phyloP scores from a whole-genome alignment of 2,113 vertebrate species.

The Spizaetus ornatus region DNA sequence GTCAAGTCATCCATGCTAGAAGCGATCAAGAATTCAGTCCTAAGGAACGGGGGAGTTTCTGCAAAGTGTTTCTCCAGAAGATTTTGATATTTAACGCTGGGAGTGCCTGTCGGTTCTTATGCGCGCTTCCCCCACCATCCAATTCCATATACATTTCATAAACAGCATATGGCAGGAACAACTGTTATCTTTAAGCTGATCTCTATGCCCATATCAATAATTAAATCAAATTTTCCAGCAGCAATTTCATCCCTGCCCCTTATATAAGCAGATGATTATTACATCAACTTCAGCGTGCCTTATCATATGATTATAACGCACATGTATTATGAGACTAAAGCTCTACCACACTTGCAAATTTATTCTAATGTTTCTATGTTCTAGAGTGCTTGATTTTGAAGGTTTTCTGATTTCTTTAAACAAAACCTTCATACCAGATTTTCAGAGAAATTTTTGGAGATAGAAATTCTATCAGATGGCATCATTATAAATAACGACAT shows the following conservation, averaged over 20 bases:
- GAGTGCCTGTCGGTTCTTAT: neutral
- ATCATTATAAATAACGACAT: neutral
- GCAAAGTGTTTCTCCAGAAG: neutral
- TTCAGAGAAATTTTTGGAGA: neutral
- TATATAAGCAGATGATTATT: neutral
- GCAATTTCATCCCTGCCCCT: neutral
- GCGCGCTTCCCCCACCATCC: neutral
- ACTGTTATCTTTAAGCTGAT: neutral
- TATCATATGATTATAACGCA: neutral
- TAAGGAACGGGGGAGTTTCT: neutral
- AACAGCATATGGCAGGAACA: neutral
- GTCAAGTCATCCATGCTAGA: neutral
- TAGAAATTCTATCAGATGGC: neutral
- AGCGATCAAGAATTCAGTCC: neutral
- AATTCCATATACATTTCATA: neutral
- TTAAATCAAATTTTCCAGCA: neutral
- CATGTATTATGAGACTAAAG: neutral
- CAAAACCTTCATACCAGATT: neutral
- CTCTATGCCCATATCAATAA: neutral
- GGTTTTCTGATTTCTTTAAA: neutral
- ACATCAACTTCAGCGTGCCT: neutral
- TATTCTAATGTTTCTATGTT: neutral
- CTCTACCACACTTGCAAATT: neutral
- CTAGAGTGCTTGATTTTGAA: neutral
- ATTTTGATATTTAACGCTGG: neutral